Base-by-base conservation (phyloP, 92 coral and sea anemone species). In the Montipora capitata region DNA sequence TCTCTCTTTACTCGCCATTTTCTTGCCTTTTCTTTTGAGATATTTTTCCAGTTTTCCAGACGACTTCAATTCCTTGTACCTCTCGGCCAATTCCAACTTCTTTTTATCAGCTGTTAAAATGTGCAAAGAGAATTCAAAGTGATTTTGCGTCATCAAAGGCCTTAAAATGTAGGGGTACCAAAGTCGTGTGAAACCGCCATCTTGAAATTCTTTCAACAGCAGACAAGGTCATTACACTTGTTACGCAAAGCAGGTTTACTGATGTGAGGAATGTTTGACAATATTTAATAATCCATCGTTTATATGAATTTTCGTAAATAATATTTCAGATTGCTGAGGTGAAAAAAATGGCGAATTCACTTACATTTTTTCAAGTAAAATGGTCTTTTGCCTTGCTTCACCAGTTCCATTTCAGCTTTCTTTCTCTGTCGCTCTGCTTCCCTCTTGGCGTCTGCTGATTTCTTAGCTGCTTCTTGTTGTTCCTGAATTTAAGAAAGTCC, bases 361-460 rank as follows among this genome's bases (percentile, higher is more conserved):
- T 93, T 87, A 96, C 99, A 98, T 87, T 92, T 98, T 84, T 94
- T 98, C 44, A 98, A 81, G 70, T 96, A 98, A 70, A 87, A 98
- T 7, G 99, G 99, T 75, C 78, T 96, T 83, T 98, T 98, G 61
- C 99, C 99, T 70, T 98, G 95, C 77, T 98, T 96, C 40, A 98
- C 91, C 61, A 96, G 86, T 69, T 94, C 96, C 51, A 91, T 66
- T 84, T 98, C 99, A 54, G 89, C 84, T 86, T 94, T 87, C 79
- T 93, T 98, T 56, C 96, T 91, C 74, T 90, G 86, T 66, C 52
- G 91, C 43, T 78, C 93, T 49, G 81, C 94, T 67, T 98, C 96
- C 66, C 90, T 92, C 63, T 63, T 83, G 52, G 66, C 74, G 43
- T 91, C 95, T 59, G 65, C 83, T 2, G 85, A 64, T 64, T 94